These are phyloP conservation scores for Meleagris gallopavo DNA, from an alignment of 2,113 vertebrate genomes.

Conservation along the genomic window DNA sequence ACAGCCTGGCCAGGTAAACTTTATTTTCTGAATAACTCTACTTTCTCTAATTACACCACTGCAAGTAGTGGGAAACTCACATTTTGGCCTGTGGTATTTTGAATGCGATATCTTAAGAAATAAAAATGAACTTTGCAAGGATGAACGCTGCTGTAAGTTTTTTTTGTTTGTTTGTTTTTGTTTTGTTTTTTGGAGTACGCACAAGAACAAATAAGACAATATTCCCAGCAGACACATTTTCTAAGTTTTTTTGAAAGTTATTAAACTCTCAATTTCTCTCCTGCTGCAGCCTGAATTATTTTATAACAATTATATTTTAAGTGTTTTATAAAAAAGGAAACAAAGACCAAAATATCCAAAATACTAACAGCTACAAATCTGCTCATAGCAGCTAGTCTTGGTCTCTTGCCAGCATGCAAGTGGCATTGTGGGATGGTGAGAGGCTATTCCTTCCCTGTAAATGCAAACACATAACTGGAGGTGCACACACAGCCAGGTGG, in stretches of 20 bases:
- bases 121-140: background rate
- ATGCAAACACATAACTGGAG: background rate
- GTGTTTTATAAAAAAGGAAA: background rate
- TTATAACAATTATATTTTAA: background rate
- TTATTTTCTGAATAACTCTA: background rate
- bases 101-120: background rate
- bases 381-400: background rate
- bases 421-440: background rate
- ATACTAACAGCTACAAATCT: background rate
- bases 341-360: background rate
- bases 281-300: background rate
- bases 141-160: background rate
- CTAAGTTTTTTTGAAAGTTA: background rate
- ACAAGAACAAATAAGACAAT: background rate
- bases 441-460: background rate
- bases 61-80: background rate
- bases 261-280: background rate
- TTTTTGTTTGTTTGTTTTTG: background rate
- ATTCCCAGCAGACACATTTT: background rate
- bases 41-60: background rate
- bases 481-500: background rate
- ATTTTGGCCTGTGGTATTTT: background rate
- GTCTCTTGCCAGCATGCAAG: background rate
- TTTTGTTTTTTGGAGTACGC: background rate
- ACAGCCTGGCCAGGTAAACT: background rate